Evolutionary conservation across 92 coral and sea anemone species (phyloP), one percentile per base, ranked within the genome.

Genomic region (Epizoanthus ramosus): DNA sequence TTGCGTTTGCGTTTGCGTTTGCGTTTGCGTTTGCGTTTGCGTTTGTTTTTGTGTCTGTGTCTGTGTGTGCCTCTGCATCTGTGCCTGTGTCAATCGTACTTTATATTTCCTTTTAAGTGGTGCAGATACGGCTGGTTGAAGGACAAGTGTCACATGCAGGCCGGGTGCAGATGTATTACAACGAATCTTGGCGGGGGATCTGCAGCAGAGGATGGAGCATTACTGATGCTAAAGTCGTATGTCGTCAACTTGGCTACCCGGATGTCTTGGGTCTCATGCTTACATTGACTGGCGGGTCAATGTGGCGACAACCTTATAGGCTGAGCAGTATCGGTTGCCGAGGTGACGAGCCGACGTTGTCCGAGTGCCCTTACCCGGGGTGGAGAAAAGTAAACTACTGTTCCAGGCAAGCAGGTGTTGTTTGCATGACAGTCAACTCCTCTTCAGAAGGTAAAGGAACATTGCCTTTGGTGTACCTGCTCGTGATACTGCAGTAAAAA

Each of bases 291-390:
- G 43, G 21, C 17, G 41, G 57, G n/a, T 33, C n/a, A 10, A 39
- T 41, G 14, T 17, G 68, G 19, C 31, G 24, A 50, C 74, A 85
- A 37, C 22, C 56, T 18, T 37, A 83, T 21, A 81, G 76, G 85
- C 75, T 91, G 5, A 80, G 80, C 43, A 74, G 80, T 23, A 21
- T 91, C 43, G 89, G 87, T 31, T 91, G 95, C 64, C 86, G 88
- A 19, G 95, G 95, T 5, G 87, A 87, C 52, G 95, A 91, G 80
- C 59, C 70, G 45, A 83, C 85, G 17, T 24, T 91, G 53, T 54
- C 89, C 68, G 85, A 88, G 69, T 91, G 95, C 71, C 88, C 73
- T 5, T 88, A 91, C 83, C 45, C 65, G 14, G 90, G 90, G 19
- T 88, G 92, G 95, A 88, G 90, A 18, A 57, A 13, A 24, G 72